A percentile compares a stretch with the other conserved stretches of the same genome.
These are phyloP conservation scores for Apamea monoglypha DNA, from an alignment of 2,888 invertebrate genomes.

Conservation along the genomic window DNA sequence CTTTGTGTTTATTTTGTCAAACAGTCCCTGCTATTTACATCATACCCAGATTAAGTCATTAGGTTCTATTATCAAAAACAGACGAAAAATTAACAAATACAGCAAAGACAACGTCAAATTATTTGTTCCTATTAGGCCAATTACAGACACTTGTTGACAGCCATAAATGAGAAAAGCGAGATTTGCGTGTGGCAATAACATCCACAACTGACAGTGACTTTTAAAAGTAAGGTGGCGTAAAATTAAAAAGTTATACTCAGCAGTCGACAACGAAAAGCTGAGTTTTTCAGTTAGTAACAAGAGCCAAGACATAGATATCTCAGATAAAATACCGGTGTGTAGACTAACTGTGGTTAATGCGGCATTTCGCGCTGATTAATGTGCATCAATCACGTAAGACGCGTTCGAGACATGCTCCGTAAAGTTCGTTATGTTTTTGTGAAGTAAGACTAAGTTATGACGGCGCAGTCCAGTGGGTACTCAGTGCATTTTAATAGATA, in stretches of 20 bases:
- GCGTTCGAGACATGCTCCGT: slow-evolving; percentile 19
- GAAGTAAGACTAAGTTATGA: slow-evolving; percentile 28
- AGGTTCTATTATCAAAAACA: background rate
- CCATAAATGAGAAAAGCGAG: background rate
- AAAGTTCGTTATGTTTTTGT: slow-evolving; percentile 31
- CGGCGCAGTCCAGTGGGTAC: slow-evolving; percentile 3
- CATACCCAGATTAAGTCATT: background rate
- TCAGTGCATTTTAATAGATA: slow-evolving; percentile 1
- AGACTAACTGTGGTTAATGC: slow-evolving; percentile 30
- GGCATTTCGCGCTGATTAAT: slow-evolving; percentile 34
- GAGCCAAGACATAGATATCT: slow-evolving; percentile 4
- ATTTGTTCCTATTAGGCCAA: background rate
- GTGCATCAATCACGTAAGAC: slow-evolving; percentile 52
- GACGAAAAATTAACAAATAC: background rate
- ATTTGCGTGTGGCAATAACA: background rate
- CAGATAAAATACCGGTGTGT: slow-evolving; percentile 35
- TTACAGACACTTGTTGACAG: background rate
- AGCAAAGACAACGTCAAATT: background rate
- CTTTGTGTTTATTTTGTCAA: background rate
- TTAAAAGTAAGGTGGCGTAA: background rate
- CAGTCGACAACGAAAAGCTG: too few relatives aligned
- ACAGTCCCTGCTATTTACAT: background rate
- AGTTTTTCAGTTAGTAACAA: slow-evolving; percentile 7
- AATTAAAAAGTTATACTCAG: background rate
- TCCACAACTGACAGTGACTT: background rate